Conservation (phyloP, 2,113 vertebrate genomes). For the Coregonus clupeaformis region DNA sequence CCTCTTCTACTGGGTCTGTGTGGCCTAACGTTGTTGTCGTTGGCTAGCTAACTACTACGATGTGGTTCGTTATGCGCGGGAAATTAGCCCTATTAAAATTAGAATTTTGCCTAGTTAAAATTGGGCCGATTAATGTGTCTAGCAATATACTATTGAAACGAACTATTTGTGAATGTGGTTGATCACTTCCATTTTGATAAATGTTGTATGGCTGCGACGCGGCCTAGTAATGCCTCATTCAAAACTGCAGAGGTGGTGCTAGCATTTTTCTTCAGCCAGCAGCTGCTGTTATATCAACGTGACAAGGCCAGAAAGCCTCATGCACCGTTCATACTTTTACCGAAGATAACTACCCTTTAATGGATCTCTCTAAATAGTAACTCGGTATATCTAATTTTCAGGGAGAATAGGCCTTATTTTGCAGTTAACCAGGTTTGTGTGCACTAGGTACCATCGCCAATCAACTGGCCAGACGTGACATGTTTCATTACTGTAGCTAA, state of each 20-base stretch:
- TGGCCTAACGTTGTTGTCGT: background rate
- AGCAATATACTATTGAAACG: background rate
- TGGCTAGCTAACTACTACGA: background rate
- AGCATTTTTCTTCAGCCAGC: too few relatives aligned
- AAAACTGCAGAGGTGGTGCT: too few relatives aligned
- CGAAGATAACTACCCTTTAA: background rate
- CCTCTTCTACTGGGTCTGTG: background rate
- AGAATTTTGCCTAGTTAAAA: background rate
- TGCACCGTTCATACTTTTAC: background rate
- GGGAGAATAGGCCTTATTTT: too few relatives aligned
- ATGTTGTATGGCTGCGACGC: background rate
- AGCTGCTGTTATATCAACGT: background rate
- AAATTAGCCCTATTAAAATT: background rate
- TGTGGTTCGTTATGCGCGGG: background rate
- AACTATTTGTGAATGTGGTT: background rate
- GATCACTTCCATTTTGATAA: too few relatives aligned
- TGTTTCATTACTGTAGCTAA: background rate
- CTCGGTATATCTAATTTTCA: too few relatives aligned
- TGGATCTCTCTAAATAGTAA: too few relatives aligned
- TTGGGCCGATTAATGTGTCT: background rate
- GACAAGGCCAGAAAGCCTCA: conserved; percentile 7
- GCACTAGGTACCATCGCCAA: background rate
- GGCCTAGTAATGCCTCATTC: background rate
- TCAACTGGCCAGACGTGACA: background rate
- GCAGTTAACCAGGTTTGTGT: too few relatives aligned